Evolutionary conservation across 35 echinoderm and acorn worm species (phyloP), one percentile per base, ranked within the genome.

Genomic region (Lytechinus variegatus): DNA sequence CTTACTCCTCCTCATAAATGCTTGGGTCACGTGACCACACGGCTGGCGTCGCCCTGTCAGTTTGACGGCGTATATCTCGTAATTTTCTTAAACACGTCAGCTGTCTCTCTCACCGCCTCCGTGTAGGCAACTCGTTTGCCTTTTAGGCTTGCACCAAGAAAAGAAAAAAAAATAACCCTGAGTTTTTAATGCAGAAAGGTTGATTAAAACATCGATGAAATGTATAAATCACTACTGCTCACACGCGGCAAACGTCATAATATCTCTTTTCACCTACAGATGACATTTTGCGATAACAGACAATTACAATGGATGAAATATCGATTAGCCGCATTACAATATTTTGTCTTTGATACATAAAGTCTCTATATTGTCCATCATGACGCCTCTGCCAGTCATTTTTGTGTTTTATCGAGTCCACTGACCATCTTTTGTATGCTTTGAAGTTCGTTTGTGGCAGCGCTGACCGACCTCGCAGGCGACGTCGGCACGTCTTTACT

Each of bases 401-500:
- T 98, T 6, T 95, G 95, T 72, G 95, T 86, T 86, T 99, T 97
- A 24, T 99, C 98, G 28, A 99, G 95, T 86, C 97, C 96, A 87
- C 97, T 98, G 27, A 98, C 98, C 96, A 98, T 97, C 93, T 96
- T 99, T 88, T 98, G 98, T 94, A 99, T 99, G 95, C 87, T 99
- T 93, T 99, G 98, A 12, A 99, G 97, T 95, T 99, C 98, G 95
- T 97, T 99, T 10, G 97, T 95, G 95, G 98, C 95, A 24, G 97
- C 96, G 29, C 94, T 97, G 29, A 95, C 33, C 53, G 94, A 89
- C 14, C 95, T 95, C 27, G 93, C 89, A 9, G 55, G 54, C 88
- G 88, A 60, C 66, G 94, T 95, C n/a, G 88, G 72, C 12, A 94
- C 54, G 88, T 91, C 86, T 86, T 94, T 95, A 79, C 96, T 95